These are phyloP conservation scores for Trissolcus basalis DNA, from an alignment of 1,140 invertebrate species.

Conservation along the genomic window DNA sequence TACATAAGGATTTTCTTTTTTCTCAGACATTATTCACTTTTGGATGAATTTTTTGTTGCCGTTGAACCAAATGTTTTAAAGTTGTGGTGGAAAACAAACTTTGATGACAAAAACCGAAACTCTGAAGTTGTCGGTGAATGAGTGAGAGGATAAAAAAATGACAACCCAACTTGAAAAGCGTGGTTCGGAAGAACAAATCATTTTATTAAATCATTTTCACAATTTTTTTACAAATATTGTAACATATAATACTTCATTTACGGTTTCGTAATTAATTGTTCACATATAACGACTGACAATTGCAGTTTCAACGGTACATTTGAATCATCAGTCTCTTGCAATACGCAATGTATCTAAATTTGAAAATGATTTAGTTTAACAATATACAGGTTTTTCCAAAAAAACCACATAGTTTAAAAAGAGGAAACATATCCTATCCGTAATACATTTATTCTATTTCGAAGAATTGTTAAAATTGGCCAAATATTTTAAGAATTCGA, in stretches of 20 bases:
- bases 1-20: slow-evolving; percentile 19
- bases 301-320: slow-evolving; percentile 26
- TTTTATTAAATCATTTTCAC: slow-evolving; percentile 48
- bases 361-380: slow-evolving; percentile 6
- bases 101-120: not conserved
- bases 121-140: not conserved
- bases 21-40: slow-evolving; percentile 4
- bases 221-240: slow-evolving; percentile 47
- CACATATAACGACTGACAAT: slow-evolving; percentile 30
- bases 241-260: slow-evolving; percentile 52
- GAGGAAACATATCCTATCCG: slow-evolving; percentile 13
- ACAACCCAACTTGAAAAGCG: not conserved
- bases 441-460: slow-evolving; percentile 7
- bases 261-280: slow-evolving; percentile 14
- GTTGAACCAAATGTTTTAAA: not conserved
- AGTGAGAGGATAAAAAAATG: no score
- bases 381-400: not conserved
- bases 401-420: slow-evolving; percentile 10
- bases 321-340: slow-evolving; percentile 33
- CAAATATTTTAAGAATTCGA: slow-evolving; percentile 25
- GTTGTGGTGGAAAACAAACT: slow-evolving; percentile 1
- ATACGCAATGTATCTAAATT: slow-evolving; percentile 20
- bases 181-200: slow-evolving; percentile 43
- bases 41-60: not conserved
- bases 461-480: slow-evolving; percentile 22